Base-by-base conservation (phyloP, 1,140 invertebrate species). In the Protaetia brevitarsis region DNA sequence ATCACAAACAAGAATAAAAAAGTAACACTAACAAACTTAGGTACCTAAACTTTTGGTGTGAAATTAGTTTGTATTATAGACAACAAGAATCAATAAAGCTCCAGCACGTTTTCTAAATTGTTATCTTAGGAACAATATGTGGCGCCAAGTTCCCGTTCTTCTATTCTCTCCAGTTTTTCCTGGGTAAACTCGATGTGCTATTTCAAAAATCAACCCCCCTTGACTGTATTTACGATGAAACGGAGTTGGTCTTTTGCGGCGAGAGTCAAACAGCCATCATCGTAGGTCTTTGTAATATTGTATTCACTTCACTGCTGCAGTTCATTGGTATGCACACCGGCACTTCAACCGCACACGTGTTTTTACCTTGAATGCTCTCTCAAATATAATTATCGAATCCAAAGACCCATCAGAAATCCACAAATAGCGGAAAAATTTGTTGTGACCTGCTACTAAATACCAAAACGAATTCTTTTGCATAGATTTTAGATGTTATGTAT, bases 251-350 rank as follows among this genome's bases (percentile, higher is more conserved):
- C 59, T 65, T 65, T 65, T 65, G 64, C 64, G 57, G 64, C 29
- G 64, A 65, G 64, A 65, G 64, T 65, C 64, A 65, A n/a, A 65
- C 64, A 65, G 59, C 64, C 51, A 65, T 65, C 57, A 31, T 59
- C 41, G 21, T 59, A 65, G 64, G 64, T 59, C 64, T 65, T 65
- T 65, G 64, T 65, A 65, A 65, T 65, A 65, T 23, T 65, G 29
- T 57, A 30, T 65, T 37, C 64, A 36, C 64, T 65, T 37, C 64
- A 27, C 29, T 59, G 34, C 64, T 56, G 51, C 51, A 36, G 51
- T 65, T 31, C 34, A 31, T 59, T 65, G n/a, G 64, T 59, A 51
- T 59, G 21, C 51, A 65, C 64, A 65, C 64, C 64, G 64, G 27
- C 64, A 65, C 64, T 65, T 65, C 36, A 65, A 27, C 57, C 29